Percentiles rank a stretch among this genome's conserved stretches.
Evolutionary conservation across 2,113 vertebrate species (phyloP).

Genomic region (Forbesichthys papilliferus): DNA sequence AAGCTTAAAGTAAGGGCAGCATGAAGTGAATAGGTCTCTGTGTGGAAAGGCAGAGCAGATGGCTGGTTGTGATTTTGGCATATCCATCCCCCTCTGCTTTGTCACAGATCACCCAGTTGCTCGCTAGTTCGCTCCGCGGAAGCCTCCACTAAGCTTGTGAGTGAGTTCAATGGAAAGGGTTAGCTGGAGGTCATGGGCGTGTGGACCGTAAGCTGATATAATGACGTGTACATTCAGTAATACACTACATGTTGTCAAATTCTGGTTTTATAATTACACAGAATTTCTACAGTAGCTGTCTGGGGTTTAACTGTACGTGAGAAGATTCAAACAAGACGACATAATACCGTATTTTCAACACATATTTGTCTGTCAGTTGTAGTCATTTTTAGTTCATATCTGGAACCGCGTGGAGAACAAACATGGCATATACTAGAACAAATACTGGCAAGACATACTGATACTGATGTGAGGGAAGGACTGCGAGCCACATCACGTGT

Average conservation of each 20-base stretch:
- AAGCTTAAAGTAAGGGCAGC: constrained; percentile 65
- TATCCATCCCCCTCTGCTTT: constrained; percentile 49
- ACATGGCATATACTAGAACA: too few species aligned
- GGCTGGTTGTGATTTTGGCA: constrained; percentile 46
- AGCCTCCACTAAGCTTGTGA: constrained; percentile 11
- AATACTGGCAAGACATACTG: too few species aligned
- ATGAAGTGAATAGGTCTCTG: constrained; percentile 52
- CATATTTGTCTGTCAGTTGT: too few species aligned
- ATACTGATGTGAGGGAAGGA: too few species aligned
- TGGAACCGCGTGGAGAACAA: too few species aligned
- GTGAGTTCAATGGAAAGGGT: constrained; percentile 48
- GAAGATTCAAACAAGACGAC: too few species aligned
- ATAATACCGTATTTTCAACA: too few species aligned
- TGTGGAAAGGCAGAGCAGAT: constrained; percentile 62
- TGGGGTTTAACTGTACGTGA: too few species aligned
- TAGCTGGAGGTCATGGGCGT: constrained; percentile 24
- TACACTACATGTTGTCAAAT: background rate
- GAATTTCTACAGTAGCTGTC: background rate
- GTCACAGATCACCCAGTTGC: constrained; percentile 40
- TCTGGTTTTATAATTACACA: background rate
- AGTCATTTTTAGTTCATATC: too few species aligned
- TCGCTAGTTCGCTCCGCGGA: constrained; percentile 16
- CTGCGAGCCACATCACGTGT: too few species aligned
- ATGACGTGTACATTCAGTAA: too few species aligned
- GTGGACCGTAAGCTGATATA: background rate